These are phyloP conservation scores for Echinops telfairi DNA, from an alignment of 2,113 vertebrate genomes.

Conservation along the genomic window DNA sequence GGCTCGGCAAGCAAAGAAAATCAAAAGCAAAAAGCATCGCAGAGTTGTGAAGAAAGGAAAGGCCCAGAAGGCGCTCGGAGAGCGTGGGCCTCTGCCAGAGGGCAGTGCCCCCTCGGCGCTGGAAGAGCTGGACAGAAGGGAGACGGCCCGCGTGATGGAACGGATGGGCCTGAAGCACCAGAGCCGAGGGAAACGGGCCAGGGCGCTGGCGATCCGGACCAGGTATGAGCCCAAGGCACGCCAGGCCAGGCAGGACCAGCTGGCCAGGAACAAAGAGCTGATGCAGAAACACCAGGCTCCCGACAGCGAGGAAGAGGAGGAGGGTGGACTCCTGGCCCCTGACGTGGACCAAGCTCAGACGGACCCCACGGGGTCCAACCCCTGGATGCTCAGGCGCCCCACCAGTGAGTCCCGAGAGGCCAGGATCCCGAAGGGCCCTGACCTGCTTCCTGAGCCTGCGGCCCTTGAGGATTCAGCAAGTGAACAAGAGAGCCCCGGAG, in stretches of 20 bases:
- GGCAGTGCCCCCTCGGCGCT: slow-evolving; percentile 89
- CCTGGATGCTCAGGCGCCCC: slow-evolving; percentile 93
- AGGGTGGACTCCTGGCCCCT: slow-evolving; percentile 78
- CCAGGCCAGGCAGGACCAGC: slow-evolving; percentile 95
- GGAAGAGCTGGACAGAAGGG: slow-evolving; percentile 91
- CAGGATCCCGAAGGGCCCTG: slow-evolving; percentile 6
- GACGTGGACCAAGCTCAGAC: slow-evolving; percentile 86
- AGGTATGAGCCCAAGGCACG: slow-evolving; percentile 95
- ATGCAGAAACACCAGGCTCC: slow-evolving; percentile 89
- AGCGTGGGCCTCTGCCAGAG: slow-evolving; percentile 91
- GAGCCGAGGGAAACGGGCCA: slow-evolving; percentile 97
- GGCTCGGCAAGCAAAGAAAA: slow-evolving; percentile 91
- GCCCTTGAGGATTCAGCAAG: slow-evolving; percentile 58
- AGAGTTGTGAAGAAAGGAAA: slow-evolving; percentile 91
- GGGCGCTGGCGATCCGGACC: slow-evolving; percentile 94
- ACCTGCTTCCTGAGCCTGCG: not conserved
- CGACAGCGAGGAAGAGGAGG: slow-evolving; percentile 84
- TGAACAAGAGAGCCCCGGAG: slow-evolving; percentile 79
- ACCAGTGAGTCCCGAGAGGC: slow-evolving; percentile 71
- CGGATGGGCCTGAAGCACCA: slow-evolving; percentile 98
- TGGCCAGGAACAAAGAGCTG: slow-evolving; percentile 93
- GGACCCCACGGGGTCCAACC: slow-evolving; percentile 83
- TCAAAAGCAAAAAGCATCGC: slow-evolving; percentile 95
- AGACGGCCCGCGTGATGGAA: slow-evolving; percentile 93
- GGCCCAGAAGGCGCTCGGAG: slow-evolving; percentile 89